These are phyloP conservation scores for Olivierus martensii DNA, from an alignment of 1,140 invertebrate genomes.

Conservation along the genomic window DNA sequence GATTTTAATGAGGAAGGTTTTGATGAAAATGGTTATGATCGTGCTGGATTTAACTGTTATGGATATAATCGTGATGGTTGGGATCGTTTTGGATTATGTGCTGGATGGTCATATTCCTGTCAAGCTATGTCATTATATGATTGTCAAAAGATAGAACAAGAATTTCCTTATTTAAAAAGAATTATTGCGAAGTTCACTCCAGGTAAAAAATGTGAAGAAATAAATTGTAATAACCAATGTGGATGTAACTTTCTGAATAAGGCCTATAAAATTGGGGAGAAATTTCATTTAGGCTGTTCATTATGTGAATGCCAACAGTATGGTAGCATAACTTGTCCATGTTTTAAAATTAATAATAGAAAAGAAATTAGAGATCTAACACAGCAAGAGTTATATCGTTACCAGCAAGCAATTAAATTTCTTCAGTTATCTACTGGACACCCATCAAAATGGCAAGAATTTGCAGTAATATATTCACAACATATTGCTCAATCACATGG, in stretches of 20 bases:
- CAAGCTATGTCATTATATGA: slow-evolving; percentile 10
- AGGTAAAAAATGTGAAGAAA: slow-evolving; percentile 15
- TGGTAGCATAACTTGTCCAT: slow-evolving; percentile 6
- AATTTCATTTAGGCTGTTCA: slow-evolving; percentile 6
- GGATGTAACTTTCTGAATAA: slow-evolving; percentile 13
- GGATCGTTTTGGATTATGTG: slow-evolving; percentile 7
- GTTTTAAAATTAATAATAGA: background rate
- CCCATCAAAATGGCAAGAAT: slow-evolving; percentile 6
- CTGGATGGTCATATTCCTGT: slow-evolving; percentile 9
- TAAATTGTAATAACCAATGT: slow-evolving; percentile 9
- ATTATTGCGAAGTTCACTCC: slow-evolving; percentile 8
- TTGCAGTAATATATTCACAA: slow-evolving; percentile 7
- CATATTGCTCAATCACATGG: slow-evolving; percentile 5
- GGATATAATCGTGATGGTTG: slow-evolving; percentile 8
- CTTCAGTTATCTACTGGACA: background rate
- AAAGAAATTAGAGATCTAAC: slow-evolving; percentile 16
- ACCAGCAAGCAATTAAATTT: slow-evolving; percentile 11
- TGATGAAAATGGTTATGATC: slow-evolving; percentile 11
- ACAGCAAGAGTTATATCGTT: slow-evolving; percentile 3
- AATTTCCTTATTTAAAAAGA: background rate
- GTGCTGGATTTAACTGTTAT: slow-evolving; percentile 12
- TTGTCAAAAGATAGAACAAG: slow-evolving; percentile 12
- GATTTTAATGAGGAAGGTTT: slow-evolving; percentile 2
- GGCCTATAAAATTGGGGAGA: background rate
- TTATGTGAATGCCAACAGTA: slow-evolving; percentile 7